Evolutionary conservation across 2,797 vertebrate genomes (phyloP).

Genomic region (Enteromius mattozi): DNA sequence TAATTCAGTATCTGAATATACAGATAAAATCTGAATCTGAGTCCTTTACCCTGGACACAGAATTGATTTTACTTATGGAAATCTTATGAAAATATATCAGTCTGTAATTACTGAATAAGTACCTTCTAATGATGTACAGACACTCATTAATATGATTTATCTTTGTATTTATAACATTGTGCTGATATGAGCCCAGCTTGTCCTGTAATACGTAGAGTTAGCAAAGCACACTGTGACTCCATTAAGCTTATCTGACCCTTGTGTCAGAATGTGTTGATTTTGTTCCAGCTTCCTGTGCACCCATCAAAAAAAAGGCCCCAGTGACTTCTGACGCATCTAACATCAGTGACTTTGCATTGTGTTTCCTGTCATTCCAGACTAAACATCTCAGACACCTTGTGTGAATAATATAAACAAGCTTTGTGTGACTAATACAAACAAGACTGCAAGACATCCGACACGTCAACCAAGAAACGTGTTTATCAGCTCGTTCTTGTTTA

Average conservation of each 20-base stretch:
- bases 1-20: neutral
- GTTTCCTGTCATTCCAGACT: slow-evolving; percentile 20
- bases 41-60: neutral
- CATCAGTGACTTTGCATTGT: slow-evolving; percentile 28
- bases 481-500: neutral
- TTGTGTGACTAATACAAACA: slow-evolving; percentile 30
- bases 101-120: neutral
- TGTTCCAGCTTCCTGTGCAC: neutral
- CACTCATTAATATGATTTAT: neutral
- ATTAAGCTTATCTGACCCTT: slow-evolving; percentile 7
- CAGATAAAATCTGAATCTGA: neutral
- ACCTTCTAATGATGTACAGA: neutral
- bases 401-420: slow-evolving; percentile 21
- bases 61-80: neutral
- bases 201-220: neutral
- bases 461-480: neutral
- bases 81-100: neutral
- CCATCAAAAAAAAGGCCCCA: slow-evolving; percentile 23
- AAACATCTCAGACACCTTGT: slow-evolving; percentile 20
- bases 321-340: slow-evolving; percentile 34
- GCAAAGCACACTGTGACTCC: neutral
- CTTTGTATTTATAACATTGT: neutral
- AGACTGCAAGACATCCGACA: neutral
- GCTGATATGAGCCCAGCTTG: neutral
- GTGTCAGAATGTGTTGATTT: slow-evolving; percentile 24